Evolutionary conservation across 2,113 vertebrate species (phyloP).

Genomic region (Corythoichthys haematopterus): DNA sequence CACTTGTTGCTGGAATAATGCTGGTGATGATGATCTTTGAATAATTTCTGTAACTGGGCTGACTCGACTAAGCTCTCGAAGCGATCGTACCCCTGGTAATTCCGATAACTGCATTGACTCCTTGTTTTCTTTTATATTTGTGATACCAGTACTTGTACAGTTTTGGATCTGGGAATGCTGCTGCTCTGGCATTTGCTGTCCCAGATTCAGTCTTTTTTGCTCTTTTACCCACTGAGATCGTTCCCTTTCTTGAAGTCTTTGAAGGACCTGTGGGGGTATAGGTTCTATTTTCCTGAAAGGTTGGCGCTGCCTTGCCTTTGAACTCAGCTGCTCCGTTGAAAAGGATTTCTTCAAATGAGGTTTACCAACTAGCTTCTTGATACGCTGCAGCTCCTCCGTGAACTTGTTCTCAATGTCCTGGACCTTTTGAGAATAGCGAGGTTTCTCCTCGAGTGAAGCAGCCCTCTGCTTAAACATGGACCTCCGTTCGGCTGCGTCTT

Average conservation of each 20-base stretch:
- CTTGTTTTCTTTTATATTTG: slow-evolving; percentile 34
- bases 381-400: slow-evolving; percentile 87
- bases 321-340: slow-evolving; percentile 77
- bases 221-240: slow-evolving; percentile 66
- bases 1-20: slow-evolving; percentile 51
- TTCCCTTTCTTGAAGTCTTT: slow-evolving; percentile 75
- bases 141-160: slow-evolving; percentile 40
- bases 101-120: slow-evolving; percentile 70
- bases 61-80: slow-evolving; percentile 51
- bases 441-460: slow-evolving; percentile 87
- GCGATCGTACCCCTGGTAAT: slow-evolving; percentile 64
- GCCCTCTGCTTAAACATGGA: slow-evolving; percentile 87
- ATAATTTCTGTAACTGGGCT: slow-evolving; percentile 63
- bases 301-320: slow-evolving; percentile 65
- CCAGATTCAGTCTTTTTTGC: slow-evolving; percentile 39
- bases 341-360: slow-evolving; percentile 77
- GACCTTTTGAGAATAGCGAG: slow-evolving; percentile 78
- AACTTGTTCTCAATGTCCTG: slow-evolving; percentile 92
- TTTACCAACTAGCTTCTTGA: slow-evolving; percentile 84
- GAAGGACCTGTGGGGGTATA: slow-evolving; percentile 74
- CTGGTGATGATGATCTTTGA: slow-evolving; percentile 62
- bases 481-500: slow-evolving; percentile 80
- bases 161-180: slow-evolving; percentile 25
- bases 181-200: slow-evolving; percentile 35
- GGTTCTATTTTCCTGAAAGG: slow-evolving; percentile 59